Conservation (phyloP, 2,113 vertebrate species). For the Otus sunia region DNA sequence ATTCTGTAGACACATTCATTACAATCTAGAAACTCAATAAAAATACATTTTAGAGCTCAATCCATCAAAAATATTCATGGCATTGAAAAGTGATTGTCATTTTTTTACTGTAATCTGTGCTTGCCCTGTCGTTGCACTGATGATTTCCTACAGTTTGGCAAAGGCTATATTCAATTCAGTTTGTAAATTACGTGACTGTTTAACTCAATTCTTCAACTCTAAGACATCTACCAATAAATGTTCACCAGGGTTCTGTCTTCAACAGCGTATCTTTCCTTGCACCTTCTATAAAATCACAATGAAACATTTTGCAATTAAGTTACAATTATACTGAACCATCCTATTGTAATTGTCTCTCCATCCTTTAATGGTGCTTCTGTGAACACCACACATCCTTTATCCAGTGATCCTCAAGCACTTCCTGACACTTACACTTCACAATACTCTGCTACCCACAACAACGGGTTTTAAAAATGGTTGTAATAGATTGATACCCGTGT, state of each 20-base stretch:
- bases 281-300: background rate
- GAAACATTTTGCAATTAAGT: background rate
- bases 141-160: background rate
- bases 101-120: background rate
- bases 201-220: background rate
- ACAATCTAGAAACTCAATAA: slow-evolving; percentile 46
- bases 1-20: slow-evolving; percentile 56
- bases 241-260: background rate
- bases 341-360: background rate
- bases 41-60: slow-evolving; percentile 53
- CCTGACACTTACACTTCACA: background rate
- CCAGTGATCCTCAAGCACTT: background rate
- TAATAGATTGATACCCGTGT: background rate
- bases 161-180: background rate
- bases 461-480: background rate
- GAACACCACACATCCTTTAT: background rate
- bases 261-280: background rate
- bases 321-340: background rate
- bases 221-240: background rate
- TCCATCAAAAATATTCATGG: slow-evolving; percentile 42
- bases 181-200: background rate
- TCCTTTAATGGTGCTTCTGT: background rate
- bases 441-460: background rate
- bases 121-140: background rate
- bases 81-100: slow-evolving; percentile 39